Evolutionary conservation across 2,113 vertebrate species (phyloP).

Genomic region (Zapus hudsonius): DNA sequence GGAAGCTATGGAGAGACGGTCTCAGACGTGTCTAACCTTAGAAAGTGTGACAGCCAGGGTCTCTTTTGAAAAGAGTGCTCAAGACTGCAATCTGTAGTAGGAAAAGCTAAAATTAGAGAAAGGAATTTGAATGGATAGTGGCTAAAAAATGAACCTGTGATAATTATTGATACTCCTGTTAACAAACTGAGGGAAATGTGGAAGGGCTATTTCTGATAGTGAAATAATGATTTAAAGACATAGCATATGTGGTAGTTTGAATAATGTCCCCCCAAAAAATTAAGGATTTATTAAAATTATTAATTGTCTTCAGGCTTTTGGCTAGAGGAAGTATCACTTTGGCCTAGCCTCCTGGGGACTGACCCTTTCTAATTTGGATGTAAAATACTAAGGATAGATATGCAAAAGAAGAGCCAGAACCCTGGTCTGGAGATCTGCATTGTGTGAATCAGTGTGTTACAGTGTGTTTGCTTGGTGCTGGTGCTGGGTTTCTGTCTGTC

Average conservation of each 20-base stretch:
- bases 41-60: slow-evolving; percentile 15
- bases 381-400: no score
- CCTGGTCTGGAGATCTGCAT: no score
- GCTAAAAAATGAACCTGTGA: background rate
- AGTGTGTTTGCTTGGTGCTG: no score
- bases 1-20: background rate
- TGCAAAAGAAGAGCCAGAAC: no score
- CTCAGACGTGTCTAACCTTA: background rate
- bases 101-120: slow-evolving; percentile 45
- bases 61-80: slow-evolving; percentile 52
- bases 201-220: slow-evolving; percentile 27
- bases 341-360: no score
- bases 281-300: no score
- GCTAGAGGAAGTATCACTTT: no score
- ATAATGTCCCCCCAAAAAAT: no score
- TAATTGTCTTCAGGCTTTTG: no score
- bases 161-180: slow-evolving; percentile 21
- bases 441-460: no score
- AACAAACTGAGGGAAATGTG: slow-evolving; percentile 8
- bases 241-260: slow-evolving; percentile 15
- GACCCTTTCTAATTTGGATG: no score
- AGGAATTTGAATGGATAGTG: slow-evolving; percentile 38
- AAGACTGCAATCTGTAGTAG: background rate
- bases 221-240: slow-evolving; percentile 36
- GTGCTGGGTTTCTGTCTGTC: no score